A percentile compares a stretch with the other conserved stretches of the same genome.
These are phyloP conservation scores for Sarcophaga variegata DNA, from an alignment of 2,888 invertebrate species.

Conservation along the genomic window DNA sequence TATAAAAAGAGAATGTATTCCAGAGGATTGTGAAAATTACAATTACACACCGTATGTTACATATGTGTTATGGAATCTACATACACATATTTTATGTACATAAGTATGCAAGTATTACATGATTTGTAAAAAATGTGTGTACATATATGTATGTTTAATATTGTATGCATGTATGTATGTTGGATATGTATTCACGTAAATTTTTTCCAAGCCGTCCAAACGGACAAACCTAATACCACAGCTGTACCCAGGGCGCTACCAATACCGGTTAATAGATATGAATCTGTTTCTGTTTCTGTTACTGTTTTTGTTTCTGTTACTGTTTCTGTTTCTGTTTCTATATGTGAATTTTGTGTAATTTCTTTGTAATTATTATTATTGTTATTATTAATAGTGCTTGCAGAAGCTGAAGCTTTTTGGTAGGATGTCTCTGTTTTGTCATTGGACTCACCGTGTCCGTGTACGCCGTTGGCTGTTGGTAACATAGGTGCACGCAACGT, in stretches of 20 bases:
- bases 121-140: neutral
- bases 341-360: constrained; percentile 47
- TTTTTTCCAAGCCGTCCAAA: constrained; percentile 78
- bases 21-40: constrained; percentile 1
- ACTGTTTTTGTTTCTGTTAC: constrained; percentile 55
- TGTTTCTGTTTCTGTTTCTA: constrained; percentile 47
- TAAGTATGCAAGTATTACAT: neutral
- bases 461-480: constrained; percentile 69
- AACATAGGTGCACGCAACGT: constrained; percentile 73
- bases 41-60: neutral
- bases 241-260: constrained; percentile 80
- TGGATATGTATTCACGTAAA: constrained; percentile 69
- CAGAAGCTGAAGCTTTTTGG: constrained; percentile 57
- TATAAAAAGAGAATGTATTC: constrained; percentile 2
- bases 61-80: too few relatives aligned
- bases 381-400: constrained; percentile 60
- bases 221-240: constrained; percentile 78
- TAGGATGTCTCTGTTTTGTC: constrained; percentile 63
- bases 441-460: constrained; percentile 71
- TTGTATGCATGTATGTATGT: constrained; percentile 18
- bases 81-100: neutral
- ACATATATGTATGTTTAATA: too few relatives aligned
- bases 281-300: constrained; percentile 47
- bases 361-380: constrained; percentile 52
- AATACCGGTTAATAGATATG: constrained; percentile 78